Evolutionary conservation across 2,797 vertebrate genomes (phyloP).

Genomic region (Otus scops): DNA sequence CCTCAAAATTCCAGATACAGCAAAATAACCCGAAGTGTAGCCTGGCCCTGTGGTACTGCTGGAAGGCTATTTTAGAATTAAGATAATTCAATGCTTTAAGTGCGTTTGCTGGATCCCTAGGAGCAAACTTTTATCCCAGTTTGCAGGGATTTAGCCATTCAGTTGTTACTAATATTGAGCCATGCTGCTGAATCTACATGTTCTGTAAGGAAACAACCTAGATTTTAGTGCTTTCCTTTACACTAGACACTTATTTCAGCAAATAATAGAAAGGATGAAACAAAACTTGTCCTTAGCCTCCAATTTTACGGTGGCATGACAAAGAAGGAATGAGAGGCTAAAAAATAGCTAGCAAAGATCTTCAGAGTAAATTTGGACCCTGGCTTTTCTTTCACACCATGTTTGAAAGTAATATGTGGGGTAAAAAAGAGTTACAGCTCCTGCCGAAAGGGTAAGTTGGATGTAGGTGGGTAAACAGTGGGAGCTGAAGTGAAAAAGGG

Average conservation of each 20-base stretch:
- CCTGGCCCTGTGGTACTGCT: not conserved
- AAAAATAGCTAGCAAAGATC: not conserved
- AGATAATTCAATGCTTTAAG: constrained; percentile 7
- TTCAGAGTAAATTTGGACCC: not conserved
- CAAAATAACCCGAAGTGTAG: not conserved
- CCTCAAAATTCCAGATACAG: constrained; percentile 18
- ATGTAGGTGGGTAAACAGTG: not conserved
- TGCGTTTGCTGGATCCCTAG: constrained; percentile 14
- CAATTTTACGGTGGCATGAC: not conserved
- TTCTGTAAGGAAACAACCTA: constrained; percentile 44
- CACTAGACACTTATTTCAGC: not conserved
- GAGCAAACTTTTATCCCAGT: constrained; percentile 48
- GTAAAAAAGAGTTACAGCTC: not conserved
- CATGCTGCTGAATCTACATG: constrained; percentile 38
- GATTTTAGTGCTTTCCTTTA: not conserved
- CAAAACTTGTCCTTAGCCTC: not conserved
- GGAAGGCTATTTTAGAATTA: not conserved
- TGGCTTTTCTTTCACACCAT: not conserved
- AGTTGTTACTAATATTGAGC: constrained; percentile 31
- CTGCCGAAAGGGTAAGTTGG: not conserved
- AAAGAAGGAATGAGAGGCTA: not conserved
- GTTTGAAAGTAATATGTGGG: not conserved
- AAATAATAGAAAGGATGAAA: constrained; percentile 14
- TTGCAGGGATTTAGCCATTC: constrained; percentile 35
- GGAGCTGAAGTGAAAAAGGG: not conserved